Evolutionary conservation across 2,113 vertebrate genomes (phyloP).

Genomic region (Malurus cyaneus): DNA sequence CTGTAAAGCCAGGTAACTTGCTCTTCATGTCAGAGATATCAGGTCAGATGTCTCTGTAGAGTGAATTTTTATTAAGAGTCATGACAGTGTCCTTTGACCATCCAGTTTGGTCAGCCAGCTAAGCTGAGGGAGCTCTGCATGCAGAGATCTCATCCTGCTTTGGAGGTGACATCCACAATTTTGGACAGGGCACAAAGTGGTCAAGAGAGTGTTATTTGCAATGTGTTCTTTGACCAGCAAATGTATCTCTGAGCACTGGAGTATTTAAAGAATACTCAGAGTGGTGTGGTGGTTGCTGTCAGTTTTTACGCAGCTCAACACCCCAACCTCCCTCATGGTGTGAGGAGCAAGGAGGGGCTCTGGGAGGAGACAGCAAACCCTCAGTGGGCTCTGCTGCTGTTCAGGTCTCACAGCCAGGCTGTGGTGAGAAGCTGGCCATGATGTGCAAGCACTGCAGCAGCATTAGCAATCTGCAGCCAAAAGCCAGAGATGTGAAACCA

Average conservation of each 20-base stretch:
- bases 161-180: neutral
- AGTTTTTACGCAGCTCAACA: neutral
- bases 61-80: neutral
- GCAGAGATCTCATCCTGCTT: neutral
- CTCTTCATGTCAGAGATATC: neutral
- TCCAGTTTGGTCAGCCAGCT: neutral
- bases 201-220: neutral
- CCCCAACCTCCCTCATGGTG: rapidly evolving
- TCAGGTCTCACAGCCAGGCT: neutral
- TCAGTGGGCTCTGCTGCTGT: neutral
- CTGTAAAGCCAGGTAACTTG: neutral
- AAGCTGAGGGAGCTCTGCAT: neutral
- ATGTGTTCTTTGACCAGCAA: neutral
- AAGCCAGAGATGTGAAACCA: neutral
- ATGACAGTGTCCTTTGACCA: neutral
- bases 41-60: neutral
- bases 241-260: neutral
- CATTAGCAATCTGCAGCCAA: neutral
- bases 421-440: neutral
- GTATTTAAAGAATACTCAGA: rapidly evolving
- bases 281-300: neutral
- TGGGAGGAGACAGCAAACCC: neutral
- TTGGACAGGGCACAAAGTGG: neutral
- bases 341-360: neutral
- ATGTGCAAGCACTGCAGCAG: neutral